Evolutionary conservation across 2,113 vertebrate species (phyloP).

Genomic region (Strix uralensis): DNA sequence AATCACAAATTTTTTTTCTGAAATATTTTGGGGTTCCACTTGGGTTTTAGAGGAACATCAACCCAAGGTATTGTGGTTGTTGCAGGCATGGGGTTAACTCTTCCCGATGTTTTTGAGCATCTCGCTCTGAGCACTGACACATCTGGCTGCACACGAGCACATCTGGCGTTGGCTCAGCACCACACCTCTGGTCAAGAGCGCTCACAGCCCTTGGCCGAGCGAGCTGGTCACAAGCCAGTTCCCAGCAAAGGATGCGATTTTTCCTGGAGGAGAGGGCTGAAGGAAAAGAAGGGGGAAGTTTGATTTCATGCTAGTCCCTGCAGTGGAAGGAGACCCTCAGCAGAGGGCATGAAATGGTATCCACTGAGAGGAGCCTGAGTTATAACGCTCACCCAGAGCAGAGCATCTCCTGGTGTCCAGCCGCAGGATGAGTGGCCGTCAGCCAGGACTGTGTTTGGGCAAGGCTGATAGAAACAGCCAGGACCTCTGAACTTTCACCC

Average conservation of each 20-base stretch:
- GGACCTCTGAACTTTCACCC: not conserved
- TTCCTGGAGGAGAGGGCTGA: not conserved
- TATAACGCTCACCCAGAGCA: not conserved
- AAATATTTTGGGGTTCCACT: not conserved
- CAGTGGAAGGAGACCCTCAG: not conserved
- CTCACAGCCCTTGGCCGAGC: not conserved
- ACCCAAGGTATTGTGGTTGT: not conserved
- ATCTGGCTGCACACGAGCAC: not conserved
- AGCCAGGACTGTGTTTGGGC: not conserved
- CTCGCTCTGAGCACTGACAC: not conserved
- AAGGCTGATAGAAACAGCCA: not conserved
- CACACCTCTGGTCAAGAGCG: fast-evolving
- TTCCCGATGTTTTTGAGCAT: fast-evolving
- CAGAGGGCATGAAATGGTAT: not conserved
- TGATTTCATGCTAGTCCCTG: not conserved
- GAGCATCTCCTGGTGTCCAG: fast-evolving
- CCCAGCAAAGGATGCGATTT: not conserved
- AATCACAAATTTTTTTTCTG: fast-evolving
- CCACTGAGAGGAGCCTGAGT: not conserved
- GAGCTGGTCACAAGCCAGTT: not conserved
- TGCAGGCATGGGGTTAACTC: not conserved
- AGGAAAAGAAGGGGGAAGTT: no score
- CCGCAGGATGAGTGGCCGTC: fast-evolving
- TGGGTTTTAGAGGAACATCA: not conserved
- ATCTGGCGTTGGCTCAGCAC: not conserved